Percentiles rank a stretch among this genome's conserved stretches.
These are phyloP conservation scores for Noctua comes DNA, from an alignment of 2,888 invertebrate species.

Conservation along the genomic window DNA sequence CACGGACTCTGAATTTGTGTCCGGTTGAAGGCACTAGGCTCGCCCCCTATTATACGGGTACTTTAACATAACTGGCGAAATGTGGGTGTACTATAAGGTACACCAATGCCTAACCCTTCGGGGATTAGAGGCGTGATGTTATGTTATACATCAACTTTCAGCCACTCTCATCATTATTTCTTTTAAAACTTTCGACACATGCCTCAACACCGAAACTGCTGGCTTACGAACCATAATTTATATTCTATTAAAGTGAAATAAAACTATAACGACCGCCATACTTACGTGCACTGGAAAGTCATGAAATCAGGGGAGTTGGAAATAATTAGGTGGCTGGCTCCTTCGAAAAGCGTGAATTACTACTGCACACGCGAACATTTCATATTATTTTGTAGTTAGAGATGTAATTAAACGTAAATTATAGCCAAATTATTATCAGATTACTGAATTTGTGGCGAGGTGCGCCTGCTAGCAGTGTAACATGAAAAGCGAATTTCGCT, in stretches of 20 bases:
- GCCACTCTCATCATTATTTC: neutral
- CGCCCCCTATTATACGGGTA: neutral
- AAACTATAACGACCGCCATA: slow-evolving; percentile 58
- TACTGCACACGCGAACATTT: slow-evolving; percentile 82
- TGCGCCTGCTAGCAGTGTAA: slow-evolving; percentile 11
- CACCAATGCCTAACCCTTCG: neutral
- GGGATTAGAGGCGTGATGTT: neutral
- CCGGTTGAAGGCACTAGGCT: neutral
- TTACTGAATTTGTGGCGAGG: slow-evolving; percentile 69
- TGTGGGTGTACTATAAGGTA: neutral
- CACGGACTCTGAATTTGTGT: neutral
- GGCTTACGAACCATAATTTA: slow-evolving; percentile 46
- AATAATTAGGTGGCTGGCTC: slow-evolving; percentile 81
- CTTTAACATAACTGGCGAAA: neutral
- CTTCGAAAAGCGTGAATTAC: slow-evolving; percentile 82
- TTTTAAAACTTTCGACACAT: slow-evolving; percentile 14
- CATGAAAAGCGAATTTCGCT: slow-evolving; percentile 27
- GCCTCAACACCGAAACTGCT: slow-evolving; percentile 21
- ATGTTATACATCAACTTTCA: neutral
- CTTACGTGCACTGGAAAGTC: slow-evolving; percentile 75
- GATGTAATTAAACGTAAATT: slow-evolving; percentile 84
- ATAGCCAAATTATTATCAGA: slow-evolving; percentile 79
- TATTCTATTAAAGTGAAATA: slow-evolving; percentile 66
- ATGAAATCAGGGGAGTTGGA: slow-evolving; percentile 80
- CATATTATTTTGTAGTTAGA: slow-evolving; percentile 87